These are phyloP conservation scores for Prochilodus magdalenae DNA, from an alignment of 2,113 vertebrate species.

Conservation along the genomic window DNA sequence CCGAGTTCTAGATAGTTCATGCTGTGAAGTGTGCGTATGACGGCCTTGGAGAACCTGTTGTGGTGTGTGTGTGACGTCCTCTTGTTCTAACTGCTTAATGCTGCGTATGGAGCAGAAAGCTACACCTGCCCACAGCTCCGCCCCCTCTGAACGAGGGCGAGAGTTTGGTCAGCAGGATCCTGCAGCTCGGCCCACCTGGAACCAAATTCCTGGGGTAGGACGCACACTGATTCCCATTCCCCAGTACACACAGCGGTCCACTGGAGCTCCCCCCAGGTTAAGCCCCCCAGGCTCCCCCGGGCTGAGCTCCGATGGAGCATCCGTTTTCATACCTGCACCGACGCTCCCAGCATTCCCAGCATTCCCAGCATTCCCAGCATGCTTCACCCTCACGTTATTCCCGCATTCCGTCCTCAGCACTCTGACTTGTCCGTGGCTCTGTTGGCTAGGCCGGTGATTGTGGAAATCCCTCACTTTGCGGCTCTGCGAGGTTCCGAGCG, in stretches of 20 bases:
- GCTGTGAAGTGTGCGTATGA: neutral
- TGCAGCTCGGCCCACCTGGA: constrained; percentile 99
- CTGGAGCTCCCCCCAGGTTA: constrained; percentile 65
- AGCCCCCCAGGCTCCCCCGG: too few relatives aligned
- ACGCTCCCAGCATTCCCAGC: too few relatives aligned
- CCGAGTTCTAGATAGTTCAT: too few relatives aligned
- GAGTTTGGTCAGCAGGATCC: constrained; percentile 99
- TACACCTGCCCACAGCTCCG: constrained; percentile 98
- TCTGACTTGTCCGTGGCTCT: neutral
- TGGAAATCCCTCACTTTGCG: constrained; percentile 98
- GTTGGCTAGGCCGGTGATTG: constrained; percentile 89
- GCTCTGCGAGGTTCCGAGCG: constrained; percentile 93
- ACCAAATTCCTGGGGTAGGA: constrained; percentile 99
- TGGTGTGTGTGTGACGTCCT: constrained; percentile 74
- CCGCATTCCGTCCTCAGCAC: neutral
- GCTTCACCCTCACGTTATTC: constrained; percentile 37
- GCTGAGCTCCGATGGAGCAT: too few relatives aligned
- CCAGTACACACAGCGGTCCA: constrained; percentile 65
- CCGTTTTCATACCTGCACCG: too few relatives aligned
- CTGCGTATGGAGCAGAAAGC: constrained; percentile 98
- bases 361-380: too few relatives aligned
- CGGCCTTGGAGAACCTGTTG: neutral
- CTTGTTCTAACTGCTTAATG: constrained; percentile 89
- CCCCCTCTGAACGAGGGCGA: constrained; percentile 99
- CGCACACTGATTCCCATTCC: constrained; percentile 61